These are phyloP conservation scores for Phrynocephalus guinanensis DNA, from an alignment of 2,797 vertebrate genomes.

Conservation along the genomic window DNA sequence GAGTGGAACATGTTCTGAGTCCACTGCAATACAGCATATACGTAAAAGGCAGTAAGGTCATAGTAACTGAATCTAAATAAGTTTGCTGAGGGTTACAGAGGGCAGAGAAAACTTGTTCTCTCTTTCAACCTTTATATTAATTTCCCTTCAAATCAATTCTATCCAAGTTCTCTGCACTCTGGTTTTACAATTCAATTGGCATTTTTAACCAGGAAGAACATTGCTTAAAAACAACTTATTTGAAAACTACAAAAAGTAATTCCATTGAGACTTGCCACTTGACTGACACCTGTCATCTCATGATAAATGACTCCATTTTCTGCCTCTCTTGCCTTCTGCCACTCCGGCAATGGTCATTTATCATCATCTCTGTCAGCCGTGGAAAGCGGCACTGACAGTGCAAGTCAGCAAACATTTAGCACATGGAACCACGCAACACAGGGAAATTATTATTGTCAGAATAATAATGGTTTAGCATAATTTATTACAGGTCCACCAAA, in stretches of 20 bases:
- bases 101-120: constrained; percentile 83
- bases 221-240: constrained; percentile 97
- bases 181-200: constrained; percentile 91
- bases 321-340: constrained; percentile 99
- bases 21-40: constrained; percentile 76
- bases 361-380: constrained; percentile 99
- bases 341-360: constrained; percentile 98
- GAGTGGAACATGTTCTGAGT: constrained; percentile 71
- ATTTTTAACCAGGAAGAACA: constrained; percentile 89
- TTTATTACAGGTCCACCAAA: constrained; percentile 99
- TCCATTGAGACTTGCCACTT: constrained; percentile 93
- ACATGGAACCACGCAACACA: constrained; percentile 96
- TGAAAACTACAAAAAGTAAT: constrained; percentile 98
- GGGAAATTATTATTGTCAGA: constrained; percentile 99
- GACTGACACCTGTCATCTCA: constrained; percentile 99
- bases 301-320: constrained; percentile 99
- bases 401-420: constrained; percentile 99
- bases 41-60: constrained; percentile 84
- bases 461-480: constrained; percentile 99
- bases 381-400: constrained; percentile 99
- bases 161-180: constrained; percentile 82
- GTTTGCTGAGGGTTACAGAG: constrained; percentile 86
- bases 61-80: constrained; percentile 92
- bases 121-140: constrained; percentile 83
- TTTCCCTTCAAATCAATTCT: constrained; percentile 87